Evolutionary conservation across 2,797 vertebrate genomes (phyloP).

Genomic region (Danio aesculapii): DNA sequence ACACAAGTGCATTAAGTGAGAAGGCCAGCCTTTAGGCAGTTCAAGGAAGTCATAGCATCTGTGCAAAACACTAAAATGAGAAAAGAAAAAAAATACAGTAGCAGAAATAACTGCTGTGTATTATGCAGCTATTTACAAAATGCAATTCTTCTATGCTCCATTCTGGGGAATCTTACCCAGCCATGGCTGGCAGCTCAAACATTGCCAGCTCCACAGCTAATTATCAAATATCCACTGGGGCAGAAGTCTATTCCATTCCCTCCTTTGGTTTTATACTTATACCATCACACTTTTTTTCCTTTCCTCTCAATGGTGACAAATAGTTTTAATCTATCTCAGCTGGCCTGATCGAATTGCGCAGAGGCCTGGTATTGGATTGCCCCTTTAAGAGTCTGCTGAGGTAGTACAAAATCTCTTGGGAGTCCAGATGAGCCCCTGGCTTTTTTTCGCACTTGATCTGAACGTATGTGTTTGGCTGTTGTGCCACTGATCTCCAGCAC

Average conservation of each 20-base stretch:
- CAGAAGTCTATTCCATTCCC: conserved; percentile 56
- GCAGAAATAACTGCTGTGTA: conserved; percentile 17
- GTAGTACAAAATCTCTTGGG: conserved; percentile 9
- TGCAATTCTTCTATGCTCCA: not conserved
- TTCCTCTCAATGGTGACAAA: conserved; percentile 60
- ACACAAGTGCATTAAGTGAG: not conserved
- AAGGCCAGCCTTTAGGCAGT: conserved; percentile 3
- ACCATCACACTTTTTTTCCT: not conserved
- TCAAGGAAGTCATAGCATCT: conserved; percentile 16
- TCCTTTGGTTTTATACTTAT: conserved; percentile 51
- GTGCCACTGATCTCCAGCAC: conserved; percentile 4
- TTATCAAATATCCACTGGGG: conserved; percentile 55
- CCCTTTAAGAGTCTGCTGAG: conserved; percentile 40
- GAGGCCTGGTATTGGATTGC: conserved; percentile 51
- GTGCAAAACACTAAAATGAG: conserved; percentile 23
- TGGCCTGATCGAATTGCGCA: conserved; percentile 37
- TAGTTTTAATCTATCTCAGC: conserved; percentile 63
- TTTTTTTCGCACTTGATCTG: not conserved
- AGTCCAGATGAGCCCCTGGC: conserved; percentile 31
- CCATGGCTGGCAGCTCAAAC: conserved; percentile 25
- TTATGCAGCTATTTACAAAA: conserved; percentile 35
- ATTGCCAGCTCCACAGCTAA: conserved; percentile 38
- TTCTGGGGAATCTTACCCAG: conserved; percentile 15
- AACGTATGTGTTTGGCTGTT: conserved; percentile 26
- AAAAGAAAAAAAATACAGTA: not conserved